Evolutionary conservation across 2,797 vertebrate species (phyloP), one percentile per base, ranked within the genome.

Genomic region (Fistularia commersonii): DNA sequence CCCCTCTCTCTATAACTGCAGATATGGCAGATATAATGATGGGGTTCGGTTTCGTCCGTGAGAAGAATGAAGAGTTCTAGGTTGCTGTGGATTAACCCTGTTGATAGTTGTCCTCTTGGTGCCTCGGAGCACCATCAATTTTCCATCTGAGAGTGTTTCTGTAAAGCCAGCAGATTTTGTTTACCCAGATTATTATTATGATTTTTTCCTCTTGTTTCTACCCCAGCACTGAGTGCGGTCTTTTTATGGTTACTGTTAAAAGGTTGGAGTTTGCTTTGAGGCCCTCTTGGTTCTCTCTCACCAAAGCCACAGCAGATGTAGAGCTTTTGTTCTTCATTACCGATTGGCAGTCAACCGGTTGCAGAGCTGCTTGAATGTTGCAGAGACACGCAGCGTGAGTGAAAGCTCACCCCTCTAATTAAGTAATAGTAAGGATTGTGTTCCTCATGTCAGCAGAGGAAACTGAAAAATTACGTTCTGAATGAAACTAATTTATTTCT

Each of bases 201-300:
- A 72, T 80, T 34, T 37, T 23, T 45, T 32, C 11, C 32, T 76
- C 54, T 66, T 66, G 51, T 69, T 77, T 74, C 66, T 49, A 56
- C 62, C 58, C 85, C 69, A 84, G 78, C 88, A 56, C 87, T 81
- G 87, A 73, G 79, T 92, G 91, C 64, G 87, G 92, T 90, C 82
- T 87, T 84, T 94, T 92, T 91, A 93, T 91, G 89, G 90, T 92
- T 92, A 91, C 88, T 92, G 92, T 93, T 91, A 94, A 93, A 93
- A 90, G 87, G 92, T 84, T 82, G 85, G 78, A 83, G 84, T 91
- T 94, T 94, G 89, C 90, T 93, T 93, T 93, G 88, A 93, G 93
- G 87, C 80, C 76, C 58, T 89, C 69, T 87, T 76, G 72, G 51
- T 57, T 44, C 73, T 64, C 54, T 41, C 53, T 59, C 81, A 85